Evolutionary conservation across 2,113 vertebrate species (phyloP), one percentile per base, ranked within the genome.

Genomic region (Lophius piscatorius): DNA sequence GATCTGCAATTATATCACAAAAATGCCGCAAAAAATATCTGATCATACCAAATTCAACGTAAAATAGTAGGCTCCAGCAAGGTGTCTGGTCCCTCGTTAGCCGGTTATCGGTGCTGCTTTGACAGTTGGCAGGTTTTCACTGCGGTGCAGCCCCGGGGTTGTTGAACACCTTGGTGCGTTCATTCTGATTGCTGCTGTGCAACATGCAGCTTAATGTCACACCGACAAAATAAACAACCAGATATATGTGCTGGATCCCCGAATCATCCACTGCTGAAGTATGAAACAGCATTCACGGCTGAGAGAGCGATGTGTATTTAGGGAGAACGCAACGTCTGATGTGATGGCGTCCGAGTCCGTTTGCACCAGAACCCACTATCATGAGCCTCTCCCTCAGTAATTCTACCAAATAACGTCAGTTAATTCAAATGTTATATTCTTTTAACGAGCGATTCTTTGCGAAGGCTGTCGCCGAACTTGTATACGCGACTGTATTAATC

Each of bases 331-430:
- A 85, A 75, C 61, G 81, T 84, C 81, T 84, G 84, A 65, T 78
- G 72, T 78, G 87, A 87, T 87, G 87, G 87, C 87, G 85, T 77
- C 87, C 65, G 83, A 70, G 40, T 81, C 80, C 71, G 77, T 81
- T 76, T 65, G 76, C 57, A 82, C 78, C 83, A 86, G 81, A 83
- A 82, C 83, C 80, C 56, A 61, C 40, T 9, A 67, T 76, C 65
- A 75, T 47, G 3, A 39, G n/a, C n/a, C n/a, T 31, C 0, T 33
- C 39, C 61, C 55, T 38, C 1, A n/a, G n/a, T n/a, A n/a, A n/a
- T n/a, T n/a, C n/a, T n/a, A n/a, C n/a, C n/a, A n/a, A n/a, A n/a
- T n/a, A n/a, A n/a, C n/a, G n/a, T n/a, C n/a, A n/a, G n/a, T n/a
- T n/a, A n/a, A n/a, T n/a, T n/a, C n/a, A n/a, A n/a, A n/a, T n/a